Evolutionary conservation across 2,888 invertebrate genomes (phyloP).

Genomic region (Leptogaster cylindrica): DNA sequence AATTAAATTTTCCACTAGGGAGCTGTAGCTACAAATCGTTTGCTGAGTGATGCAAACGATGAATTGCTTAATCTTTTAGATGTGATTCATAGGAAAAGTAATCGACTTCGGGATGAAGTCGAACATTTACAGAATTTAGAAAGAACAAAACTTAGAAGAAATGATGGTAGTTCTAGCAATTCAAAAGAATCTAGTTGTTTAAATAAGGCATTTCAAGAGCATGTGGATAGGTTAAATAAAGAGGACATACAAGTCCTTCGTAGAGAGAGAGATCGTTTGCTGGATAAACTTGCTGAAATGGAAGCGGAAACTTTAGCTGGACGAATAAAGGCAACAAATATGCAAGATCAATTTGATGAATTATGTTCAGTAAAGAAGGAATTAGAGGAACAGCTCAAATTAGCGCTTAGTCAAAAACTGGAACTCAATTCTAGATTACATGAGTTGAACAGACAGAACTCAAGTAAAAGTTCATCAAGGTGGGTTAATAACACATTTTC

Average conservation of each 20-base stretch:
- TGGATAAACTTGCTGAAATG: constrained; percentile 77
- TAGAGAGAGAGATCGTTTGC: constrained; percentile 75
- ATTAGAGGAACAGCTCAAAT: constrained; percentile 67
- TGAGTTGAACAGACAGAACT: constrained; percentile 62
- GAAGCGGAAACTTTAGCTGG: constrained; percentile 77
- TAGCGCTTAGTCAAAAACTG: constrained; percentile 66
- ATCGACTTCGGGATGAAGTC: constrained; percentile 73
- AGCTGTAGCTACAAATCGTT: constrained; percentile 57
- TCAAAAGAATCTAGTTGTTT: constrained; percentile 51
- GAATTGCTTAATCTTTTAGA: constrained; percentile 86
- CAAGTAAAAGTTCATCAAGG: constrained; percentile 57
- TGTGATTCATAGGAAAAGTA: constrained; percentile 81
- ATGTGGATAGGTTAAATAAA: constrained; percentile 58
- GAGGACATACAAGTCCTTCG: constrained; percentile 70
- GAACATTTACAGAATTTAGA: constrained; percentile 67
- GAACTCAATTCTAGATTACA: constrained; percentile 67
- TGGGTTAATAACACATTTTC: constrained; percentile 47
- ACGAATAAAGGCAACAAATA: constrained; percentile 69
- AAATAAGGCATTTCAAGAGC: constrained; percentile 57
- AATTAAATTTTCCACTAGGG: constrained; percentile 49
- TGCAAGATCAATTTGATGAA: constrained; percentile 70
- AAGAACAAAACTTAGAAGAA: constrained; percentile 52
- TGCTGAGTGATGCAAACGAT: constrained; percentile 66
- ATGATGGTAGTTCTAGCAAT: constrained; percentile 46
- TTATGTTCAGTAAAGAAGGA: constrained; percentile 66